Evolutionary conservation across 2,113 vertebrate genomes (phyloP).

Genomic region (Triplophysa siluroides): DNA sequence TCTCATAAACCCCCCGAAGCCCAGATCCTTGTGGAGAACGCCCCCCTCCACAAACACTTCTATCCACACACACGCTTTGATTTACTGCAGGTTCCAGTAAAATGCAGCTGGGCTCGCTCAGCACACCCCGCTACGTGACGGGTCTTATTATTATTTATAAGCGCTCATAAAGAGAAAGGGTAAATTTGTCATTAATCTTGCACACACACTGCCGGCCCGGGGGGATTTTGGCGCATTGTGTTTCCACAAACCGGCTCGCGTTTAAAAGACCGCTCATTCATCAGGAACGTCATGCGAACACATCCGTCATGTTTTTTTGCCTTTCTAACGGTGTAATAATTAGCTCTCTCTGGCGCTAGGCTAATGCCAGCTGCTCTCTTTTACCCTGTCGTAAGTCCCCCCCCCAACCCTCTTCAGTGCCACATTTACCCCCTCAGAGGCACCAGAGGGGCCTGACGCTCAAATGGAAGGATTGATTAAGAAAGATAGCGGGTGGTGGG

Average conservation of each 20-base stretch:
- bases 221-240: slow-evolving; percentile 33
- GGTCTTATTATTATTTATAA: slow-evolving; percentile 65
- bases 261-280: slow-evolving; percentile 45
- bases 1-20: slow-evolving; percentile 39
- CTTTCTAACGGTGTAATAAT: slow-evolving; percentile 33
- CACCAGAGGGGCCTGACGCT: background rate
- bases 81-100: slow-evolving; percentile 50
- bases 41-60: slow-evolving; percentile 39
- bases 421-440: slow-evolving; percentile 31
- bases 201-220: background rate
- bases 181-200: slow-evolving; percentile 49
- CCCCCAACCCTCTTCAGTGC: background rate
- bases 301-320: background rate
- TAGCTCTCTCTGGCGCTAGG: slow-evolving; percentile 25
- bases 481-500: background rate
- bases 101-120: slow-evolving; percentile 63
- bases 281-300: slow-evolving; percentile 11
- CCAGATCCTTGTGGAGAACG: slow-evolving; percentile 48
- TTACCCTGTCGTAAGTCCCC: background rate
- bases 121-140: slow-evolving; percentile 59
- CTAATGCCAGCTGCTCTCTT: slow-evolving; percentile 36
- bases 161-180: slow-evolving; percentile 44
- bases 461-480: slow-evolving; percentile 37
- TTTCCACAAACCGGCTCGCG: slow-evolving; percentile 24
- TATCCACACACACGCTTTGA: slow-evolving; percentile 23